Base-by-base conservation (phyloP, 2,888 invertebrate species). In the Drosophila mayaguana region DNA sequence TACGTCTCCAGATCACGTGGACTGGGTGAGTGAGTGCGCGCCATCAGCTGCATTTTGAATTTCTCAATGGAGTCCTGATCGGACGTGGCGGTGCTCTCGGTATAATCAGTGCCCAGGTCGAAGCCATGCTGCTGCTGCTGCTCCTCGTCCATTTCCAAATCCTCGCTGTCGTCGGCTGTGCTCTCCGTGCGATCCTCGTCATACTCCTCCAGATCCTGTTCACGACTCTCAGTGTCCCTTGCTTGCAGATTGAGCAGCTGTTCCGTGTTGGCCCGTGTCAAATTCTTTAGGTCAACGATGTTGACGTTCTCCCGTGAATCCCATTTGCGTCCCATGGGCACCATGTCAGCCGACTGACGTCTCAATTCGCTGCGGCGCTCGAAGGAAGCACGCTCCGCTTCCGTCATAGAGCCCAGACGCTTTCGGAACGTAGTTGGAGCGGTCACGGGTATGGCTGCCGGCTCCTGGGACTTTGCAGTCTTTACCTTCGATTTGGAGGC, bases 1-100 rank as follows among this genome's bases (percentile, higher is more conserved):
- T 96, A 96, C 0, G 95, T 95, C 57, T 95, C 94, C 78, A 95
- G 94, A 81, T 96, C 96, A 0, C 80, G 78, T 38, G 94, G 94
- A 73, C 90, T 93, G 20, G 91, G 88, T 16, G 92, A 91, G 9
- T 87, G 87, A 0, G 92, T 92, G n/a, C 92, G 87, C 0, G 92
- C 91, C 72, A 91, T 73, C 3, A 93, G 69, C 53, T 93, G 92
- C 69, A 90, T 90, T 81, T 93, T 93, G 54, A 93, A 93, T 64
- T 92, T 91, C 70, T 93, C 93, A 38, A 93, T 92, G 8, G 93
- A 93, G 68, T 93, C 92, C 50, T 90, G 90, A 2, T 84, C 94
- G 92, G 94, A 93, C 8, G 95, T 94, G 2, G 94, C 95, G 0
- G 95, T 95, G 87, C 95, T 95, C 25, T 95, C 95, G 0, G 95